Percentiles rank a stretch among this genome's conserved stretches.
Conservation (phyloP, 2,113 vertebrate species). For the Irena cyanogastra region DNA sequence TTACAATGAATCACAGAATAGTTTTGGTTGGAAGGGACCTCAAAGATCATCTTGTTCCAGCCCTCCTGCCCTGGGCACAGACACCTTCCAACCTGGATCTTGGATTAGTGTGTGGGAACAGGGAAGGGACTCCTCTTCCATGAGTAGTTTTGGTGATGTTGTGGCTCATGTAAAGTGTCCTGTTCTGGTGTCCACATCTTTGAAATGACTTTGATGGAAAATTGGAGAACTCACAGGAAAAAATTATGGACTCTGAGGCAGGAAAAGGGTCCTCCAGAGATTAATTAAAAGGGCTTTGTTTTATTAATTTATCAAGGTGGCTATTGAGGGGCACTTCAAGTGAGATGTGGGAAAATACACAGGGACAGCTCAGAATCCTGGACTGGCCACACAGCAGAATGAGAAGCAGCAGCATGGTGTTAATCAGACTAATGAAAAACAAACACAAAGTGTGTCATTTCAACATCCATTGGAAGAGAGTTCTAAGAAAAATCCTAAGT, state of each 20-base stretch:
- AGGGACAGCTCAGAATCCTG: background rate
- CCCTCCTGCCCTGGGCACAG: background rate
- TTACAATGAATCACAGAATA: background rate
- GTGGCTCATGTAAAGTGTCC: background rate
- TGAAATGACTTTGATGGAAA: background rate
- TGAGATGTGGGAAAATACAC: background rate
- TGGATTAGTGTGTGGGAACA: background rate
- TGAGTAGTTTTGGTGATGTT: background rate
- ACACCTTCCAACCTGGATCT: background rate
- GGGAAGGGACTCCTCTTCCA: background rate
- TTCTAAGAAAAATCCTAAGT: background rate
- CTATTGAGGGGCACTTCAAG: background rate
- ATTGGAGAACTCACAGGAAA: background rate
- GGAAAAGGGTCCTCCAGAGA: background rate
- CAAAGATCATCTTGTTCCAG: background rate
- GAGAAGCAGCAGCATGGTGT: background rate
- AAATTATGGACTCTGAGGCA: background rate
- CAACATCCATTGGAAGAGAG: background rate
- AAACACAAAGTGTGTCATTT: rapidly evolving
- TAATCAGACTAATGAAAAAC: background rate
- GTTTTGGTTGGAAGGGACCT: background rate
- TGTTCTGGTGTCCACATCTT: background rate
- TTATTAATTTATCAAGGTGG: background rate
- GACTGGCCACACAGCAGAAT: background rate
- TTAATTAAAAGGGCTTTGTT: background rate